Percentiles rank a stretch among this genome's conserved stretches.
Conservation (phyloP, 2,113 vertebrate genomes). For the Solenodon paradoxus region DNA sequence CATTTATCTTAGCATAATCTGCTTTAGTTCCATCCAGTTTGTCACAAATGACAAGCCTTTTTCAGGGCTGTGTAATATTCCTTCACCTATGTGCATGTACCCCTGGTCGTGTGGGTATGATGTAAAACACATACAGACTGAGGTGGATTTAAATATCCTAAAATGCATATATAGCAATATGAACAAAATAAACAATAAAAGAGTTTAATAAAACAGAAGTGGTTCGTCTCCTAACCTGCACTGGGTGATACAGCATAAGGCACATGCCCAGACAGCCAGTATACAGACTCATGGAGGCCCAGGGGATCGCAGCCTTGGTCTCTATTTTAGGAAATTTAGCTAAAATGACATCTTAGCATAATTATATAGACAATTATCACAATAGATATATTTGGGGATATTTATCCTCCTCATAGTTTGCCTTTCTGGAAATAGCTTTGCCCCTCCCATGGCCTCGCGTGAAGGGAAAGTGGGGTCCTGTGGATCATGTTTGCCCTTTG, state of each 20-base stretch:
- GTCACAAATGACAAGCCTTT: too few relatives aligned
- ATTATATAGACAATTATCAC: not conserved
- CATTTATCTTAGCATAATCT: too few relatives aligned
- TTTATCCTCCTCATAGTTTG: not conserved
- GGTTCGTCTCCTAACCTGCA: not conserved
- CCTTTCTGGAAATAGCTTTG: not conserved
- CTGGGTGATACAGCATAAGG: not conserved
- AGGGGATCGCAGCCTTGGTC: not conserved
- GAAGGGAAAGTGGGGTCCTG: not conserved
- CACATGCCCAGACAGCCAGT: not conserved
- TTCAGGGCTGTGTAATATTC: too few relatives aligned
- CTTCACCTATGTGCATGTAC: too few relatives aligned
- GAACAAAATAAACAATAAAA: too few relatives aligned
- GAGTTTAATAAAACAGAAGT: too few relatives aligned
- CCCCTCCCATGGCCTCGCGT: not conserved
- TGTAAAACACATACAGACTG: too few relatives aligned
- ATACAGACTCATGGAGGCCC: not conserved
- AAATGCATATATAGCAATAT: too few relatives aligned
- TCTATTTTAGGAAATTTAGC: not conserved
- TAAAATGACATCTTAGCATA: not conserved
- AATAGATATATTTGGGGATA: not conserved
- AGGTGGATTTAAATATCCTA: too few relatives aligned
- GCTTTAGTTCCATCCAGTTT: too few relatives aligned
- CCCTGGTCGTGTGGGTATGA: too few relatives aligned
- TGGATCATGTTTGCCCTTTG: not conserved